Evolutionary conservation across 2,888 invertebrate genomes (phyloP).

Genomic region (Crematogaster levior): DNA sequence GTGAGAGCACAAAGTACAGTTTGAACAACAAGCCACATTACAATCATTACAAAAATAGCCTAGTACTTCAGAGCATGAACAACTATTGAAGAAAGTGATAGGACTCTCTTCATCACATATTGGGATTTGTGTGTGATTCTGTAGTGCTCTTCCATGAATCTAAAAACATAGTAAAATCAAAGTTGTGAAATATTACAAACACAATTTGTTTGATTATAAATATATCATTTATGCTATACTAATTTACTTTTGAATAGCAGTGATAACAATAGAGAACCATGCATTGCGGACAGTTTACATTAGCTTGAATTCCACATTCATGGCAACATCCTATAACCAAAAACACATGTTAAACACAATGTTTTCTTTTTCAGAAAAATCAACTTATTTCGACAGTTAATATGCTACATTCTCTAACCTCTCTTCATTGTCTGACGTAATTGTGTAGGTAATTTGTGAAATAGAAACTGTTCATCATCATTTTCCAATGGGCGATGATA

Average conservation of each 20-base stretch:
- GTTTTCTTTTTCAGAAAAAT: neutral
- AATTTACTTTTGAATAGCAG: constrained; percentile 80
- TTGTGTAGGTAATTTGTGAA: constrained; percentile 12
- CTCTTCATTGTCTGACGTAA: constrained; percentile 9
- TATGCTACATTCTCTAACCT: constrained; percentile 49
- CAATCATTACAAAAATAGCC: constrained; percentile 85
- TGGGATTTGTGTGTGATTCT: constrained; percentile 77
- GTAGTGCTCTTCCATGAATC: constrained; percentile 82
- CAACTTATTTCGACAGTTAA: neutral
- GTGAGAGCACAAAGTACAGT: constrained; percentile 84
- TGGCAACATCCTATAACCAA: constrained; percentile 75
- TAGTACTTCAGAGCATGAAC: constrained; percentile 74
- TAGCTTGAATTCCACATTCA: constrained; percentile 77
- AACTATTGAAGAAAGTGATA: constrained; percentile 68
- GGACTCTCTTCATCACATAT: constrained; percentile 28
- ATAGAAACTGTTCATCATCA: constrained; percentile 71
- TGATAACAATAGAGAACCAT: constrained; percentile 74
- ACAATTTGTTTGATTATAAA: constrained; percentile 18
- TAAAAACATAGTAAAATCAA: constrained; percentile 73
- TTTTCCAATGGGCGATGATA: constrained; percentile 48
- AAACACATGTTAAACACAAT: neutral
- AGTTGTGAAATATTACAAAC: constrained; percentile 4
- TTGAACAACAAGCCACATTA: constrained; percentile 83
- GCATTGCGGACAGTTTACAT: constrained; percentile 78
- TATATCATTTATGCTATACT: neutral